Percentiles rank a stretch among this genome's conserved stretches.
Evolutionary conservation across 2,113 vertebrate species (phyloP).

Genomic region (Setophaga petechia): DNA sequence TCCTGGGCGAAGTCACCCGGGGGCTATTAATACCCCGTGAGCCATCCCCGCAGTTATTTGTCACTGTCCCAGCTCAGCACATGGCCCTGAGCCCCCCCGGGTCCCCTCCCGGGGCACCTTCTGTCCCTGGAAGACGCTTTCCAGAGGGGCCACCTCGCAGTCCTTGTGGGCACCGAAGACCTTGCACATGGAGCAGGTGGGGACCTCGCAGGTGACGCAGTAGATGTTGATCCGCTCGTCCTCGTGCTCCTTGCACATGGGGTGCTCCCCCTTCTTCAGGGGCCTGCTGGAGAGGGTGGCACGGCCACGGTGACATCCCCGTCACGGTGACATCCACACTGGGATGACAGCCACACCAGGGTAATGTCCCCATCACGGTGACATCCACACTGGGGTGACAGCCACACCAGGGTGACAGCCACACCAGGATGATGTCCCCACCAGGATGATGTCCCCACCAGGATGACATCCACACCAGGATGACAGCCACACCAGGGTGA

Average conservation of each 20-base stretch:
- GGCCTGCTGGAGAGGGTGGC: slow-evolving; percentile 60
- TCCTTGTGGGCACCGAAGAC: slow-evolving; percentile 95
- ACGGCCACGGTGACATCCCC: accelerated
- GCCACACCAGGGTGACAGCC: background rate
- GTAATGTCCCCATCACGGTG: background rate
- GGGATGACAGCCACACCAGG: background rate
- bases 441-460: accelerated
- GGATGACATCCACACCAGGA: no score
- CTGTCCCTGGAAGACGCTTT: slow-evolving; percentile 85
- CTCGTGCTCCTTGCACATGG: slow-evolving; percentile 93
- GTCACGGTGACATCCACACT: accelerated
- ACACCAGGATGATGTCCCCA: accelerated
- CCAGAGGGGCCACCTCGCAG: slow-evolving; percentile 90
- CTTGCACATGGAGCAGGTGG: slow-evolving; percentile 96
- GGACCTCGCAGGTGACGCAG: slow-evolving; percentile 88
- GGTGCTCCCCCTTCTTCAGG: slow-evolving; percentile 86
- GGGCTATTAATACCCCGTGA: slow-evolving; percentile 49
- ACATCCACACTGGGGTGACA: accelerated
- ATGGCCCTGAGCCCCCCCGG: background rate
- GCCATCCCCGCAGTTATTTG: slow-evolving; percentile 22
- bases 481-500: background rate
- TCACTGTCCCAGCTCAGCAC: slow-evolving; percentile 54
- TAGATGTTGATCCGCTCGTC: slow-evolving; percentile 98
- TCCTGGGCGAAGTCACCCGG: slow-evolving; percentile 3
- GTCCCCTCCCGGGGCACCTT: slow-evolving; percentile 59